Evolutionary conservation across 1,140 invertebrate species (phyloP).

Genomic region (Hyposmocoma kahamanoa): DNA sequence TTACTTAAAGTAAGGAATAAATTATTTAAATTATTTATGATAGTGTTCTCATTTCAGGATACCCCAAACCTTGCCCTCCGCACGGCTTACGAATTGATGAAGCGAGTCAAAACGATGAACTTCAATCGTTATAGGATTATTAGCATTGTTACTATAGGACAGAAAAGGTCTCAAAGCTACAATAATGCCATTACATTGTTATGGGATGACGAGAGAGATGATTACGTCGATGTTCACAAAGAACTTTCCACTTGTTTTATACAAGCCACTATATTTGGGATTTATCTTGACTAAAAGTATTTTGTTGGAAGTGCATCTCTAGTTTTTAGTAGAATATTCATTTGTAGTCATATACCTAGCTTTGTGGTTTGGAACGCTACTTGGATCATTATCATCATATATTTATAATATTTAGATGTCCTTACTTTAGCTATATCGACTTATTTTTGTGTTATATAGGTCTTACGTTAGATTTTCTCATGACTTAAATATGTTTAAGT

Average conservation of each 20-base stretch:
- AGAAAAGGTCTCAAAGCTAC: background rate
- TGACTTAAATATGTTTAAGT: too few species aligned
- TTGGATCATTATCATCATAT: too few species aligned
- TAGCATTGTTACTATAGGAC: background rate
- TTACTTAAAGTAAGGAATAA: too few species aligned
- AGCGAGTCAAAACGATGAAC: conserved; percentile 35
- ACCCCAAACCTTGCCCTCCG: conserved; percentile 44
- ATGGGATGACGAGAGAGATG: background rate
- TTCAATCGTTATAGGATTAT: conserved; percentile 16
- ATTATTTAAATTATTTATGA: background rate
- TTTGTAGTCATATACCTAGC: too few species aligned
- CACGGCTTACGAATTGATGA: conserved; percentile 48
- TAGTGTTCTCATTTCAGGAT: conserved; percentile 24
- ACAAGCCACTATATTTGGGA: background rate
- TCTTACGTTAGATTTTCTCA: too few species aligned
- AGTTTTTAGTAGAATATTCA: too few species aligned
- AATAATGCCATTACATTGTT: background rate
- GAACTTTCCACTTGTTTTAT: background rate
- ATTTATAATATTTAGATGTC: too few species aligned
- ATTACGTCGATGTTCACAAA: background rate
- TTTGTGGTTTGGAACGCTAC: too few species aligned
- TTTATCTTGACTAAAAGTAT: background rate
- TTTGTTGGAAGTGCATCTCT: too few species aligned
- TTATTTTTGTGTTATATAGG: too few species aligned
- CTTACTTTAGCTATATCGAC: too few species aligned